phyloP scores from a whole-genome alignment of 1,140 invertebrate species.

The Zaprionus capensis region DNA sequence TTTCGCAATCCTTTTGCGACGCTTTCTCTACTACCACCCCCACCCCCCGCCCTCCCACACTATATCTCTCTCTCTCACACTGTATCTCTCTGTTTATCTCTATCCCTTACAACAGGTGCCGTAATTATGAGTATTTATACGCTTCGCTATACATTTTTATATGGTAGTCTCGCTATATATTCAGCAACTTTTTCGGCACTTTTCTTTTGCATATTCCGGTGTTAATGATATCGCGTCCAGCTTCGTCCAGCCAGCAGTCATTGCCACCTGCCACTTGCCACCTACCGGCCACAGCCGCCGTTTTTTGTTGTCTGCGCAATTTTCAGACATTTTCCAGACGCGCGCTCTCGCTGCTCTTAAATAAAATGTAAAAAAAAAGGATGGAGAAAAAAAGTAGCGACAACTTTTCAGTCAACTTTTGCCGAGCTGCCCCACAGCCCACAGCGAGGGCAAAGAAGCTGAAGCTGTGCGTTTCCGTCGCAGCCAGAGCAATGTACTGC shows the following conservation, averaged over 20 bases:
- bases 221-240: slow-evolving; percentile 63
- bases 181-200: slow-evolving; percentile 41
- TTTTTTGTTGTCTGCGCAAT: slow-evolving; percentile 71
- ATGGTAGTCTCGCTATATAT: slow-evolving; percentile 8
- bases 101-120: slow-evolving; percentile 9
- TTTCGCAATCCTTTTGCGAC: slow-evolving; percentile 42
- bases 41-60: slow-evolving; percentile 15
- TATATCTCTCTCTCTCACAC: slow-evolving; percentile 5
- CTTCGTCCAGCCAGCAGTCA: slow-evolving; percentile 62
- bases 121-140: slow-evolving; percentile 69
- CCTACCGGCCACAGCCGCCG: slow-evolving; percentile 39
- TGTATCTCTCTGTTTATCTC: slow-evolving; percentile 15
- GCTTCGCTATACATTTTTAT: background rate
- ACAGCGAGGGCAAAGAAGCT: slow-evolving; percentile 60
- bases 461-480: slow-evolving; percentile 70
- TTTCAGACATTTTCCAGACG: slow-evolving; percentile 83
- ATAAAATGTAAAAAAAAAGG: slow-evolving; percentile 48
- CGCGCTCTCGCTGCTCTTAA: slow-evolving; percentile 47
- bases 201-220: slow-evolving; percentile 51
- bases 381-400: slow-evolving; percentile 47
- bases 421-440: slow-evolving; percentile 59
- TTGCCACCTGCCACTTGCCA: slow-evolving; percentile 51
- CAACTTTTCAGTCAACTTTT: slow-evolving; percentile 77
- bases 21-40: background rate
- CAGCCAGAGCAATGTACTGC: slow-evolving; percentile 72